Evolutionary conservation across 2,797 vertebrate genomes (phyloP).

Genomic region (Alectoris magna): DNA sequence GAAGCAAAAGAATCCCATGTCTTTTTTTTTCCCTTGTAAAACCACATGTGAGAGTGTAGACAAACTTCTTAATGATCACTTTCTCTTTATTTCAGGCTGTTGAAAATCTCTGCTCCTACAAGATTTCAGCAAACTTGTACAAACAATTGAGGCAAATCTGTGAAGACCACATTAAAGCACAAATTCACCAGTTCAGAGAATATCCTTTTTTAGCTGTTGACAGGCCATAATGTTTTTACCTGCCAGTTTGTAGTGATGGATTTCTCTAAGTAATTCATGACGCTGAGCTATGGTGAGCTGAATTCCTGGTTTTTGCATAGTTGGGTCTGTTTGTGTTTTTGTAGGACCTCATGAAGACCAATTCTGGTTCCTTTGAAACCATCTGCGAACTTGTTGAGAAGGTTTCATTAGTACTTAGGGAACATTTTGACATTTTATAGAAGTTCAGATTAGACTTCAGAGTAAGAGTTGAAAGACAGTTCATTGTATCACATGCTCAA

Average conservation of each 20-base stretch:
- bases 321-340: not conserved
- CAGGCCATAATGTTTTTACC: not conserved
- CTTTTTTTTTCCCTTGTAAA: not conserved
- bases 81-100: conserved; percentile 87
- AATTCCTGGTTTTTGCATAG: not conserved
- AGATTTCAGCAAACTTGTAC: conserved; percentile 98
- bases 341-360: not conserved
- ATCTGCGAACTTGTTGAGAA: not conserved
- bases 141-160: conserved; percentile 96
- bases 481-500: too few relatives aligned
- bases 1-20: not conserved
- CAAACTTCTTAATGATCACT: not conserved
- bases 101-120: conserved; percentile 99
- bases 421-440: not conserved
- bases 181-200: conserved; percentile 99
- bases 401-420: not conserved
- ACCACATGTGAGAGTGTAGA: not conserved
- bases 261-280: not conserved
- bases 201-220: conserved; percentile 89
- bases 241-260: not conserved
- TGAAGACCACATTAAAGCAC: conserved; percentile 99
- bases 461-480: not conserved
- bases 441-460: not conserved
- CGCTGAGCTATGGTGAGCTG: not conserved
- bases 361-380: not conserved